Base-by-base conservation (phyloP, 1,140 invertebrate genomes). In the Oscheius sp. region DNA sequence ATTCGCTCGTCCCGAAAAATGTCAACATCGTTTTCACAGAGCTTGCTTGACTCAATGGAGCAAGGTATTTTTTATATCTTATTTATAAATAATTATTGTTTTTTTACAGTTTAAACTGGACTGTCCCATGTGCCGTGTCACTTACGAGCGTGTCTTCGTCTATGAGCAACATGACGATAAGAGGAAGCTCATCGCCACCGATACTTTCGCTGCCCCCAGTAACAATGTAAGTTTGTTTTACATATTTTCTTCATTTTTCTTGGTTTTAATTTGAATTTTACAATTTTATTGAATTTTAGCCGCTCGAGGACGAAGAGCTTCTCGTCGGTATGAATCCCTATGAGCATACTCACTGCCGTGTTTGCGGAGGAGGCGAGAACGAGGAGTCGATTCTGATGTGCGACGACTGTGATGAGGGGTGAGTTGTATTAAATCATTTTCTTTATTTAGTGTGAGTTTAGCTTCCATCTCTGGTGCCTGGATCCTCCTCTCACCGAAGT, bases 301-400 rank as follows among this genome's bases (percentile, higher is more conserved):
- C 28, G 28, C 23, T 55, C 4, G 49, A 55, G 28, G 7, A 42
- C 7, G 28, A 20, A 4, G 49, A 55, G 49, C 7, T 13, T 7
- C 4, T 4, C 7, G 7, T 23, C 23, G 49, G 7, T 13, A 55
- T 55, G 7, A 55, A 55, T 23, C 49, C 49, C 7, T 55, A 55
- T 55, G 49, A 55, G 7, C 49, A 55, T 26, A 55, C 49, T 7
- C 15, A 20, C 23, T 55, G 49, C 28, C 7, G 28, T 4, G 4
- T 55, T 23, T 55, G 49, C 49, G 49, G 49, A 20, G 49, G 49
- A 55, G 49, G 49, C 28, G 49, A 55, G 7, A 55, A 55, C 49
- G 49, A 55, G 28, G 49, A 7, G 4, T 26, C 15, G 23, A 55
- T 55, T 23, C 23, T 55, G 7, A 15, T 55, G 15, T 55, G 49